phyloP scores from a whole-genome alignment of 2,797 vertebrate genomes.

The Danio aesculapii region DNA sequence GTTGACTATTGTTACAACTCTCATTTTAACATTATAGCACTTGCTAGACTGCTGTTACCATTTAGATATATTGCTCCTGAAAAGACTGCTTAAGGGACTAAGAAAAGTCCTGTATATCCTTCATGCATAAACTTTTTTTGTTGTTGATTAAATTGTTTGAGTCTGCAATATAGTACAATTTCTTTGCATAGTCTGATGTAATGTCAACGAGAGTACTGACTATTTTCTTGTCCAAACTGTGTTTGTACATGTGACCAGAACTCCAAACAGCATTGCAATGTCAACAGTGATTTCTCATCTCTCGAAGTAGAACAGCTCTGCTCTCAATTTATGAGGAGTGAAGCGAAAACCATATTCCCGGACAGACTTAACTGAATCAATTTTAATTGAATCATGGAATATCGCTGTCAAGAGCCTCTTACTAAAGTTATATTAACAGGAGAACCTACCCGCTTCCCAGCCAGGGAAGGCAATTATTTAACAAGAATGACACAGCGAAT shows the following conservation, averaged over 20 bases:
- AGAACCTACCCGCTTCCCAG: slow-evolving; percentile 46
- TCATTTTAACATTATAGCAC: no score
- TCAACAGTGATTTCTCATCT: slow-evolving; percentile 53
- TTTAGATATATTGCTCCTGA: neutral
- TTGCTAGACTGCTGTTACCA: no score
- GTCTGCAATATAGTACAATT: neutral
- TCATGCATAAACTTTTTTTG: neutral
- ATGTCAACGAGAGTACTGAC: neutral
- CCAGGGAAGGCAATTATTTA: slow-evolving; percentile 57
- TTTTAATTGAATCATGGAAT: slow-evolving; percentile 67
- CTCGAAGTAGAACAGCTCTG: slow-evolving; percentile 34
- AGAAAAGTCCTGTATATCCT: neutral
- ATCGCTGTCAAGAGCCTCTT: slow-evolving; percentile 60
- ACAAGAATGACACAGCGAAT: slow-evolving; percentile 54
- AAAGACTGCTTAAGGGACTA: neutral
- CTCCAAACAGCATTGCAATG: slow-evolving; percentile 50
- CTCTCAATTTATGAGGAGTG: slow-evolving; percentile 56
- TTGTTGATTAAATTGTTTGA: neutral
- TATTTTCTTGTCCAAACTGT: slow-evolving; percentile 15
- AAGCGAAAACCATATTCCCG: slow-evolving; percentile 58
- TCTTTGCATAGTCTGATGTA: slow-evolving; percentile 18
- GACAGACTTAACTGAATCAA: slow-evolving; percentile 62
- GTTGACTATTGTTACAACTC: no score
- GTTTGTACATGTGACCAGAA: slow-evolving; percentile 34
- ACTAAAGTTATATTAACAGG: slow-evolving; percentile 61